Conservation (phyloP, 2,797 vertebrate genomes). For the Hydrolagus colliei region DNA sequence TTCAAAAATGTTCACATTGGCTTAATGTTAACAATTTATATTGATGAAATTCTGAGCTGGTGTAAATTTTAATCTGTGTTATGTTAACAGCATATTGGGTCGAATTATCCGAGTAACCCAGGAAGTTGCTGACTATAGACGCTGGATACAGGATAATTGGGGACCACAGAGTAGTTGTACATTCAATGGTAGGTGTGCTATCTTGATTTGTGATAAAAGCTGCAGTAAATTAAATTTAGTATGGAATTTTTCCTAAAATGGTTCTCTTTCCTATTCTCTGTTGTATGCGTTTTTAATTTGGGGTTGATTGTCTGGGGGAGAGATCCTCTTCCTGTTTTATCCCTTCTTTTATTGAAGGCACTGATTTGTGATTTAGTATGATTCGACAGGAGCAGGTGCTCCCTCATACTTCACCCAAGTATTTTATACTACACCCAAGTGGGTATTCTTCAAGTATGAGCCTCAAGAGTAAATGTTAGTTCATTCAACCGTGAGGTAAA, state of each 20-base stretch:
- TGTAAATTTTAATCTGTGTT: background rate
- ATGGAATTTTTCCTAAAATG: background rate
- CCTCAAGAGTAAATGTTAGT: no score
- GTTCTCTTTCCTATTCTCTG: background rate
- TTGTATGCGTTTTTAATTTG: no score
- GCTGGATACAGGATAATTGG: slow-evolving; percentile 92
- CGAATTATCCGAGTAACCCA: slow-evolving; percentile 92
- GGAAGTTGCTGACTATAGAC: slow-evolving; percentile 87
- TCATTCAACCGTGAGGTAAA: no score
- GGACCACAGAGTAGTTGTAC: slow-evolving; percentile 67
- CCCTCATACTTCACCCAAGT: no score
- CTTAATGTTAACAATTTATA: background rate
- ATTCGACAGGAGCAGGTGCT: no score
- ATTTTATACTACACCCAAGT: no score
- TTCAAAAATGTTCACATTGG: slow-evolving; percentile 32
- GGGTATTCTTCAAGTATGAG: no score
- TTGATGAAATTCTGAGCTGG: background rate
- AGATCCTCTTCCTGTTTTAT: no score
- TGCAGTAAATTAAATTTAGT: background rate
- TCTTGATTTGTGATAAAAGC: background rate
- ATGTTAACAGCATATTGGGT: slow-evolving; percentile 74
- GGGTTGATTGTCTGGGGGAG: no score
- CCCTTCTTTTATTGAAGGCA: no score
- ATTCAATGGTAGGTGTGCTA: slow-evolving; percentile 64
- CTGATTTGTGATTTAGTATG: no score